phyloP scores from a whole-genome alignment of 2,797 vertebrate species.

The Anniella stebbinsi region DNA sequence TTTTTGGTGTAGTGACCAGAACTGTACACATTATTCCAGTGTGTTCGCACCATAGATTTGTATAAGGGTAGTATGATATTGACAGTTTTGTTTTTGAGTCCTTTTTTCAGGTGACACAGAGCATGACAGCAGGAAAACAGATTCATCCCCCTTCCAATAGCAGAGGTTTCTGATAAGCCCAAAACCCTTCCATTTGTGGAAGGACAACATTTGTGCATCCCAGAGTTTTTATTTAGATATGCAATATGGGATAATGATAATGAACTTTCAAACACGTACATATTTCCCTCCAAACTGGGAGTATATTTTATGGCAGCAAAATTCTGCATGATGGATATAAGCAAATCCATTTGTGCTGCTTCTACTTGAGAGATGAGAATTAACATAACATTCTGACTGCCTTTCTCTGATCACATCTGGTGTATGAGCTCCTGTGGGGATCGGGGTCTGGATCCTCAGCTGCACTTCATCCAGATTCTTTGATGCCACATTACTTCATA shows the following conservation, averaged over 20 bases:
- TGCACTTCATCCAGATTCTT: background rate
- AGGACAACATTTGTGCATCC: background rate
- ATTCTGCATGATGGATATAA: background rate
- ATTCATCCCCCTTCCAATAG: too few species aligned
- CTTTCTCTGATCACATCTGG: background rate
- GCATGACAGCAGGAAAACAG: too few species aligned
- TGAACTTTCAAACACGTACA: background rate
- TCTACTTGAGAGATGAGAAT: fast-evolving
- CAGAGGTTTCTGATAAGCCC: too few species aligned
- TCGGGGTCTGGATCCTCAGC: fast-evolving
- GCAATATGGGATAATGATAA: background rate
- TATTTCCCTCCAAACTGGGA: background rate
- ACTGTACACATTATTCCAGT: too few species aligned
- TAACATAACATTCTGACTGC: background rate
- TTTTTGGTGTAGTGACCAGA: too few species aligned
- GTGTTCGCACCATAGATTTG: too few species aligned
- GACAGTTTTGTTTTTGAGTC: too few species aligned
- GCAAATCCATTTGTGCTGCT: fast-evolving
- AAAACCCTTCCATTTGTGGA: background rate
- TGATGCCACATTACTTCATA: background rate
- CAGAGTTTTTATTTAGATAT: background rate
- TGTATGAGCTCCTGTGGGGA: background rate
- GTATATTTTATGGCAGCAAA: background rate
- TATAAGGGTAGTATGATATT: too few species aligned
- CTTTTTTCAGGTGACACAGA: too few species aligned